phyloP scores from a whole-genome alignment of 2,113 vertebrate species.

The Calyptommatus sinebrachiatus region DNA sequence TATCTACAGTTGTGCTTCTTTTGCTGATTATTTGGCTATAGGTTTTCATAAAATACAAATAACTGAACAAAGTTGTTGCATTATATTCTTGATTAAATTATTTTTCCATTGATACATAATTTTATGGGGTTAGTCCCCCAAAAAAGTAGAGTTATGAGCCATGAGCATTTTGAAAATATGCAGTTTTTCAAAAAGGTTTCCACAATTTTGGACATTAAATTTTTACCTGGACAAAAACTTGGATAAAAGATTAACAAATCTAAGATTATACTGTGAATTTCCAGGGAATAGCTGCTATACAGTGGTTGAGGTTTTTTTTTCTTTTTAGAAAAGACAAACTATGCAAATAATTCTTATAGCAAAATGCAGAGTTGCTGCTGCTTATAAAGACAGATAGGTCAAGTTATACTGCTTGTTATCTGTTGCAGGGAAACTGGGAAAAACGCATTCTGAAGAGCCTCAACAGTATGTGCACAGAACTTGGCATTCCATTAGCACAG shows the following conservation, averaged over 20 bases:
- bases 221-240: too few relatives aligned
- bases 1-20: too few relatives aligned
- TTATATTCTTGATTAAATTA: too few relatives aligned
- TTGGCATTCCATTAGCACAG: slow-evolving; percentile 87
- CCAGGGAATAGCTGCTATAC: background rate
- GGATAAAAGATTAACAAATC: background rate
- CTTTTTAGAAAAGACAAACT: background rate
- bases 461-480: slow-evolving; percentile 96
- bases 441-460: slow-evolving; percentile 95
- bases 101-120: too few relatives aligned
- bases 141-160: too few relatives aligned
- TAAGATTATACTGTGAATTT: background rate
- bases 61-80: too few relatives aligned
- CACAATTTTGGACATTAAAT: too few relatives aligned
- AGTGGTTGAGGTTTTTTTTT: background rate
- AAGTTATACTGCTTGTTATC: background rate
- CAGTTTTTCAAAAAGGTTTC: too few relatives aligned
- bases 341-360: background rate
- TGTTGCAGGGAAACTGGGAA: slow-evolving; percentile 90
- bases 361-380: background rate
- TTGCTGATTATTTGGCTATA: too few relatives aligned
- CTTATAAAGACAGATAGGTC: background rate
- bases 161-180: too few relatives aligned
- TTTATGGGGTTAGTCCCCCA: too few relatives aligned
- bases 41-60: too few relatives aligned